Evolutionary conservation across 2,797 vertebrate genomes (phyloP).

Genomic region (Synaphobranchus kaupii): DNA sequence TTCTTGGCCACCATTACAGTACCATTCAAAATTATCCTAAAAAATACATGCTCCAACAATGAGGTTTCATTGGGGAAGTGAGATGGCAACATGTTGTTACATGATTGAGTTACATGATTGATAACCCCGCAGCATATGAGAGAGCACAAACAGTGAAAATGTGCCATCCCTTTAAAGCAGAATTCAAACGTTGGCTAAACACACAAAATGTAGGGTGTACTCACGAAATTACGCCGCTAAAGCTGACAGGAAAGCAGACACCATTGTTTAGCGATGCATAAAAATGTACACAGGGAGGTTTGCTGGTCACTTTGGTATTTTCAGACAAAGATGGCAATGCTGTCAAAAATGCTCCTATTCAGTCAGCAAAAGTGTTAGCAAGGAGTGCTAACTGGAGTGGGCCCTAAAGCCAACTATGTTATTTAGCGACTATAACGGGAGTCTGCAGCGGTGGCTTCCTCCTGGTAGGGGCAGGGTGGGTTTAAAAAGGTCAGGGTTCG

Average conservation of each 20-base stretch:
- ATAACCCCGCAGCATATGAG: background rate
- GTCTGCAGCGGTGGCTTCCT: background rate
- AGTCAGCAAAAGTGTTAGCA: background rate
- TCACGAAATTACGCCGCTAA: background rate
- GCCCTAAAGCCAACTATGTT: background rate
- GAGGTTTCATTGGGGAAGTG: background rate
- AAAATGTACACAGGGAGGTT: background rate
- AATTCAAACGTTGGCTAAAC: background rate
- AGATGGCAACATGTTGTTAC: background rate
- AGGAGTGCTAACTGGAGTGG: background rate
- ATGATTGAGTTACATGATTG: background rate
- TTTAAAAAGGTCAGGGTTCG: background rate
- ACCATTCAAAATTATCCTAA: slow-evolving; percentile 36
- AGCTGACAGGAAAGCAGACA: background rate
- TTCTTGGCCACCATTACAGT: slow-evolving; percentile 22
- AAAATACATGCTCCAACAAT: slow-evolving; percentile 20
- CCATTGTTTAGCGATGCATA: background rate
- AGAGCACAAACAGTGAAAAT: background rate
- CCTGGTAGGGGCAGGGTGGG: background rate
- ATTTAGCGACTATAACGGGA: background rate
- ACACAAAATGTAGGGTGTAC: background rate
- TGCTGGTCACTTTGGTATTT: background rate
- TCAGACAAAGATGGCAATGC: background rate
- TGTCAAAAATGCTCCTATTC: background rate
- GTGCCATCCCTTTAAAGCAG: background rate